Evolutionary conservation across 2,797 vertebrate species (phyloP), one percentile per base, ranked within the genome.

Genomic region (Molossus alvarezi): DNA sequence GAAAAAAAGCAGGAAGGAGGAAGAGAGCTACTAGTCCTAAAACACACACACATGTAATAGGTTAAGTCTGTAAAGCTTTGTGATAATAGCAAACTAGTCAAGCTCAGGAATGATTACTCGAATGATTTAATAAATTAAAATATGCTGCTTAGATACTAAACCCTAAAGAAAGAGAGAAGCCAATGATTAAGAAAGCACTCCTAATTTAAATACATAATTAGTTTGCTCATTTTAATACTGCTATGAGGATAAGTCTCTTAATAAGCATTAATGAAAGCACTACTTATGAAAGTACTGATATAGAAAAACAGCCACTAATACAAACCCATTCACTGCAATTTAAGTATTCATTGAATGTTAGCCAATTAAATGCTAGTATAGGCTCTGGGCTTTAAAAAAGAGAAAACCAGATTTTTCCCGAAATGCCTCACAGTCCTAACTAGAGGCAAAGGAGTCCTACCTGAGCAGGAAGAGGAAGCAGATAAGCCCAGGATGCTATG

Each of bases 401-500:
- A 88, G 37, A 79, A 21, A 65, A 75, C 6, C 11, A 57, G 29
- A 88, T 58, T 81, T 91, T 73, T 69, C 51, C 33, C 71, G 45
- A 88, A 97, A 94, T 90, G 91, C 93, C 94, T 96, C 96, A 60
- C 1, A 83, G 80, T 88, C 96, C 97, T 97, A 58, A 90, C 97
- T 95, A 91, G 53, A 96, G 94, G 97, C 93, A 95, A 94, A 95
- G 79, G 72, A 87, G 75, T 96, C 97, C 97, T 97, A 98, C 97
- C 97, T 98, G 96, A 65, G 91, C 25, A 97, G 88, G 97, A 97
- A 87, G 96, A 97, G 94, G 94, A 97, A 91, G 97, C 89, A 97
- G 97, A 97, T 94, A 97, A 97, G 95, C 97, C 95, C 96, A 96
- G 97, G 97, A 96, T 81, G 91, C 89, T 98, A 97, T 84, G 95